Evolutionary conservation across 2,888 invertebrate species (phyloP), one percentile per base, ranked within the genome.

Genomic region (Lysandra bellargus): DNA sequence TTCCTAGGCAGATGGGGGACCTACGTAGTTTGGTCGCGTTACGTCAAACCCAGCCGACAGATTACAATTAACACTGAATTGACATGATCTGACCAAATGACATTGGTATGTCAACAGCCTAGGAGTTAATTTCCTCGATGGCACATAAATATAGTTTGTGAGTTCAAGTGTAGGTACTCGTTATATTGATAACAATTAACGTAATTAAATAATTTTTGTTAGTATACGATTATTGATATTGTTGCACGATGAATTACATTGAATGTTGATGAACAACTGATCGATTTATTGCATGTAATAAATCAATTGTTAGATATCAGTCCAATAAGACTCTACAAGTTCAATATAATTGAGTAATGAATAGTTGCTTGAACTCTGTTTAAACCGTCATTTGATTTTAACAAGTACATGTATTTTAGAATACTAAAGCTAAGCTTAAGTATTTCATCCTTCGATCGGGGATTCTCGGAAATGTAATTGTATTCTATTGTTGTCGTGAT

Each of bases 281-380:
- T 69, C 14, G 33, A 69, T 69, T 69, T 69, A 69, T 69, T 69
- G 69, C 14, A 37, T 17, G 33, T 69, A 69, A 69, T 69, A 69
- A 69, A 69, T 69, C 69, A 69, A 69, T 69, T 69, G 33, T 69
- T 37, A 69, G 33, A 69, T 69, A 69, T 37, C 69, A 69, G 33
- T 37, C 12, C 69, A 69, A 69, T 64, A 69, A 14, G 5, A 17
- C 14, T 37, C 33, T 69, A 69, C 33, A 69, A 33, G 69, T 69
- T 69, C 69, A 69, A 69, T 69, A 69, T 30, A 30, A 64, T 33
- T 17, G 33, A 69, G 1, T 69, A 37, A 33, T 69, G 5, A 17
- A 69, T 69, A 14, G 33, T 69, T 37, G 33, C 33, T 69, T 69
- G 69, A 69, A 69, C 69, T 69, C 17, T 14, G 4, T 33, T 33